phyloP scores from a whole-genome alignment of 1,140 invertebrate genomes.

The Ectropis grisescens region DNA sequence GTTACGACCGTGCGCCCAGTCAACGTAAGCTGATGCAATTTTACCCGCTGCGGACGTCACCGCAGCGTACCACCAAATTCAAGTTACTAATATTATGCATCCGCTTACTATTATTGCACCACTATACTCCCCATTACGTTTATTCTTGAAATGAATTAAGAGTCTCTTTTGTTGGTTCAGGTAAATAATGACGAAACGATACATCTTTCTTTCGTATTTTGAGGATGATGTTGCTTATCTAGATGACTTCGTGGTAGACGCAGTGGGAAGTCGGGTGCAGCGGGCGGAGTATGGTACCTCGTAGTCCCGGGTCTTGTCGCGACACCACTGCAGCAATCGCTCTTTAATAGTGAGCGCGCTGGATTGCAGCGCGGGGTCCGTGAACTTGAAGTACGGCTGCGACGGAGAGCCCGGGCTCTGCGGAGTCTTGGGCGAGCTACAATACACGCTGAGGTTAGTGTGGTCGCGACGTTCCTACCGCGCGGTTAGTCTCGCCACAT shows the following conservation, averaged over 20 bases:
- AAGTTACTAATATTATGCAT: constrained; percentile 12
- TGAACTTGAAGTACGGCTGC: constrained; percentile 85
- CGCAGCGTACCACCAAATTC: neutral
- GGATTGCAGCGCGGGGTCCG: constrained; percentile 85
- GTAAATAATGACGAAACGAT: too few species aligned
- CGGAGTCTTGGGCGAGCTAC: constrained; percentile 76
- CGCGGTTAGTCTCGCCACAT: constrained; percentile 6
- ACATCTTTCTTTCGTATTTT: too few species aligned
- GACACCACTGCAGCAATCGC: constrained; percentile 94
- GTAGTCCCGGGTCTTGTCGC: constrained; percentile 95
- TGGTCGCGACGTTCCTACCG: too few species aligned
- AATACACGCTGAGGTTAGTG: constrained; percentile 41
- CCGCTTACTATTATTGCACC: constrained; percentile 4
- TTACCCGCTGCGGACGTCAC: neutral
- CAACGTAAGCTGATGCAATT: constrained; percentile 12
- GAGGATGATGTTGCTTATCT: too few species aligned
- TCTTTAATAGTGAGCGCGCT: constrained; percentile 96
- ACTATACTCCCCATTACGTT: constrained; percentile 14
- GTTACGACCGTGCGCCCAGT: constrained; percentile 9
- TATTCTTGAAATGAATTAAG: too few species aligned
- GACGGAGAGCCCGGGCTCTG: constrained; percentile 73
- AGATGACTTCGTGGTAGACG: too few species aligned
- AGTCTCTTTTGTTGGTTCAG: too few species aligned
- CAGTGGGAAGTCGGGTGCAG: constrained; percentile 8
- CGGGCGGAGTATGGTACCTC: constrained; percentile 76